Percentiles rank a stretch among this genome's conserved stretches.
These are phyloP conservation scores for Melanotaenia trifasciata DNA, from an alignment of 2,797 vertebrate species.

Conservation along the genomic window DNA sequence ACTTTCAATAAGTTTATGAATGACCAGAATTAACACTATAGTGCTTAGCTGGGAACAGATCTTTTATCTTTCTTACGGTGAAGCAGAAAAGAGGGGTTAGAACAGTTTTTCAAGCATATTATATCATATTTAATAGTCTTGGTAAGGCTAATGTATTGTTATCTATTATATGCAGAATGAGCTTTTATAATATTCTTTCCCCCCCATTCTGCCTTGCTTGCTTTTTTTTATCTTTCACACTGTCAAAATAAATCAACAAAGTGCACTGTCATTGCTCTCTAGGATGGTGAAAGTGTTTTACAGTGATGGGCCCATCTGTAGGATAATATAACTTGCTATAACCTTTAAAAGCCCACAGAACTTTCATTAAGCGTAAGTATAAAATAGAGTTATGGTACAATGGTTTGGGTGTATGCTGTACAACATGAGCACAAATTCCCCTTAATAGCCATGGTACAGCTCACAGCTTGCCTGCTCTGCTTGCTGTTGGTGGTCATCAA, in stretches of 20 bases:
- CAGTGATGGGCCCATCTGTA: neutral
- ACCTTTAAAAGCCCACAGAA: neutral
- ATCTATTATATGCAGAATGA: neutral
- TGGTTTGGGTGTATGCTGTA: neutral
- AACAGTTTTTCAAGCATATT: neutral
- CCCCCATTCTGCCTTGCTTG: neutral
- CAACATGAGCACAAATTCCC: neutral
- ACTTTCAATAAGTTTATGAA: neutral
- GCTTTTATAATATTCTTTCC: neutral
- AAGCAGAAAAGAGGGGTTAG: neutral
- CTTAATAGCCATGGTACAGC: neutral
- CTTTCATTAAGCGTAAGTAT: neutral
- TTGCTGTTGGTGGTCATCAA: neutral
- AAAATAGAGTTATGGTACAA: neutral
- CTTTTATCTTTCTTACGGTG: neutral
- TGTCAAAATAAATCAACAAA: neutral
- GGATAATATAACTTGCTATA: neutral
- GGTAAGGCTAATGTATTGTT: neutral
- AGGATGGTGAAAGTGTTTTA: neutral
- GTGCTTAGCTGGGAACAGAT: neutral
- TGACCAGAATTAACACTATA: neutral
- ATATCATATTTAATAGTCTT: neutral
- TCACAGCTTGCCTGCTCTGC: neutral
- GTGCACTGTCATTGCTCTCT: neutral
- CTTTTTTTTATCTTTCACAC: neutral